These are phyloP conservation scores for Ferrisia virgata DNA, from an alignment of 2,888 invertebrate species.

Conservation along the genomic window DNA sequence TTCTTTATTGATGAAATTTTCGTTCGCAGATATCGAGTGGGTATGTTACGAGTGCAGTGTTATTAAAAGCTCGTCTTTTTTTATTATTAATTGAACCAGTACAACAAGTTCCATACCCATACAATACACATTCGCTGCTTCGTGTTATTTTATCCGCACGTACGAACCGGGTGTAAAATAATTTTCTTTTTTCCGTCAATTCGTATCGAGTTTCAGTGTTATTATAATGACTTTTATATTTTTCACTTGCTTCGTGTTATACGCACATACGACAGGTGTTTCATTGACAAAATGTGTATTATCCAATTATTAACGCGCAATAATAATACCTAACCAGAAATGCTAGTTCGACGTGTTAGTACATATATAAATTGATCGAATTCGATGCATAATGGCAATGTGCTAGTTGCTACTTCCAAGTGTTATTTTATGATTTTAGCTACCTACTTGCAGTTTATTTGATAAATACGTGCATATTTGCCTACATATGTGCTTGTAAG, in stretches of 20 bases:
- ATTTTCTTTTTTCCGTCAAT: neutral
- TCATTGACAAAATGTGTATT: constrained; percentile 2
- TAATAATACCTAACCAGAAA: neutral
- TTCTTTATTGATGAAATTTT: neutral
- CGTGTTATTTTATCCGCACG: neutral
- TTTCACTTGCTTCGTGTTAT: neutral
- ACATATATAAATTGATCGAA: neutral
- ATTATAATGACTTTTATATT: neutral
- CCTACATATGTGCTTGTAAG: too few species aligned
- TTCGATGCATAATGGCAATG: neutral
- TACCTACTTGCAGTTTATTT: too few species aligned
- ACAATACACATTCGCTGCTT: neutral
- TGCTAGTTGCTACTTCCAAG: neutral
- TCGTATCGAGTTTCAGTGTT: neutral
- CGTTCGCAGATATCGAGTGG: too few species aligned
- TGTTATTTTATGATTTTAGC: neutral
- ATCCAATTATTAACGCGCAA: neutral
- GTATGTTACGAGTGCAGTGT: neutral
- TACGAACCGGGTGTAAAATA: neutral
- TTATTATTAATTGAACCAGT: neutral
- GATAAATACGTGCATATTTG: too few species aligned
- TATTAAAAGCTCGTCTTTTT: neutral
- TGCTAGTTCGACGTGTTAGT: neutral
- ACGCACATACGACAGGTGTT: neutral
- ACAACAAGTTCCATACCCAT: neutral